Conservation (phyloP, 2,888 invertebrate genomes). For the Macrophya annulata region DNA sequence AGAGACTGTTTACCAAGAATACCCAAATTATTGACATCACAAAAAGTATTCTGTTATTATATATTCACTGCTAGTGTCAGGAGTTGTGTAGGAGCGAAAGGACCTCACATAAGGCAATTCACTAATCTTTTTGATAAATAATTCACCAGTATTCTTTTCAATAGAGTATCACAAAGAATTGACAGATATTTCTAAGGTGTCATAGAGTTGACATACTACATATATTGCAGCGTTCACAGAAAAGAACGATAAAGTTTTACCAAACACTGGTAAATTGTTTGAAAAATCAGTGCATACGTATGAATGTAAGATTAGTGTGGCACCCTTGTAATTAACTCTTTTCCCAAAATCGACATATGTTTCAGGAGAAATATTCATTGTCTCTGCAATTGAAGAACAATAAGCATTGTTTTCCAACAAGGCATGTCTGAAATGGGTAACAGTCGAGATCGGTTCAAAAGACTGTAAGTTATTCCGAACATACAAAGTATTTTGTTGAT, state of each 20-base stretch:
- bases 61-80: slow-evolving; percentile 6
- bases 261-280: slow-evolving; percentile 21
- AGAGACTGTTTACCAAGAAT: too few relatives aligned
- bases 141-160: neutral
- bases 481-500: slow-evolving; percentile 56
- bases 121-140: neutral
- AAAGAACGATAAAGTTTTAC: slow-evolving; percentile 16
- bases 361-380: slow-evolving; percentile 14
- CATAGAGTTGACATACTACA: slow-evolving; percentile 33
- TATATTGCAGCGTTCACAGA: neutral
- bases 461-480: slow-evolving; percentile 4
- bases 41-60: slow-evolving; percentile 24
- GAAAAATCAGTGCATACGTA: slow-evolving; percentile 21
- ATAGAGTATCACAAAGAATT: slow-evolving; percentile 18
- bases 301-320: slow-evolving; percentile 1
- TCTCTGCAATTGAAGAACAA: slow-evolving; percentile 22
- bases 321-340: slow-evolving; percentile 17
- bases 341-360: slow-evolving; percentile 6
- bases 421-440: neutral
- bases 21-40: neutral
- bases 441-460: neutral
- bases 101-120: neutral
- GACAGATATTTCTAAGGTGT: slow-evolving; percentile 28
- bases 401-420: neutral
- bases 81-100: neutral